These are phyloP conservation scores for Procambarus virginalis DNA, from an alignment of 1,140 invertebrate species.

Conservation along the genomic window DNA sequence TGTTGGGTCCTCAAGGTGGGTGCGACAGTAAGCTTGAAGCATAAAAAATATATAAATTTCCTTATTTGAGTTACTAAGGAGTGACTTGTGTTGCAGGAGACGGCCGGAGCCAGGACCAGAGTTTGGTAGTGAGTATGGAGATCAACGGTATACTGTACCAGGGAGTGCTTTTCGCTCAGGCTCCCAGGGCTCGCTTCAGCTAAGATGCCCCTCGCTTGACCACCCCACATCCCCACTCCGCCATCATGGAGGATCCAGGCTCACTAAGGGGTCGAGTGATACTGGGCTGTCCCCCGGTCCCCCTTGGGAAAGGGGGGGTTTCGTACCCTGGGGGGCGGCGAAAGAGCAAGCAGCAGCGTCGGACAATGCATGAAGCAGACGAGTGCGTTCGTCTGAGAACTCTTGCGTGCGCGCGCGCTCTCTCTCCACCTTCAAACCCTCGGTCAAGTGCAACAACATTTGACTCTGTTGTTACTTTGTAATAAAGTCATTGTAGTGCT, in stretches of 20 bases:
- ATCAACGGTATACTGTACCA: constrained; percentile 94
- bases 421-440: constrained; percentile 1
- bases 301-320: not conserved
- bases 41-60: too few relatives aligned
- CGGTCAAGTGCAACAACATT: constrained; percentile 12
- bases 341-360: not conserved
- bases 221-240: not conserved
- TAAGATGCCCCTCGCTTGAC: constrained; percentile 29
- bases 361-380: not conserved
- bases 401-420: not conserved
- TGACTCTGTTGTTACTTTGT: constrained; percentile 17
- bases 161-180: constrained; percentile 88
- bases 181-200: constrained; percentile 67
- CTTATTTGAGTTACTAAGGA: not conserved
- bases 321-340: not conserved
- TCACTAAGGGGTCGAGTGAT: not conserved
- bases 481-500: constrained; percentile 51
- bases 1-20: too few relatives aligned
- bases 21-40: too few relatives aligned
- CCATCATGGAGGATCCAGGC: not conserved
- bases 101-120: constrained; percentile 83
- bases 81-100: constrained; percentile 74
- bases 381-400: not conserved
- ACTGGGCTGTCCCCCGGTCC: not conserved
- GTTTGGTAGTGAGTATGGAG: constrained; percentile 95